Evolutionary conservation across 2,888 invertebrate genomes (phyloP).

Genomic region (Erebia epiphron): DNA sequence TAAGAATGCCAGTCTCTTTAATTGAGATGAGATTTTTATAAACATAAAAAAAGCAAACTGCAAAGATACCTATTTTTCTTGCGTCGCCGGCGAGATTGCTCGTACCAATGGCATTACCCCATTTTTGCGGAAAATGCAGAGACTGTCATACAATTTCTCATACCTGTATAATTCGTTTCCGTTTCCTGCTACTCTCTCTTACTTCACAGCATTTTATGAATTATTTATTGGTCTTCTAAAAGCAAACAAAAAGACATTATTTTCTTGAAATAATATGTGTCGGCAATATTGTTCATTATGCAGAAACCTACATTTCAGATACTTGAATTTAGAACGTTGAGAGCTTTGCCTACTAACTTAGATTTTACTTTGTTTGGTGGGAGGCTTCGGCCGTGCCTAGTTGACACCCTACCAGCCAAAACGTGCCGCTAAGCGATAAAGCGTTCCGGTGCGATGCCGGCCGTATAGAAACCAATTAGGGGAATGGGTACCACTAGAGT

Average conservation of each 20-base stretch:
- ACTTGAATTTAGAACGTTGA: not conserved
- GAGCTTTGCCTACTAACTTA: not conserved
- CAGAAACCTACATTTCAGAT: constrained; percentile 11
- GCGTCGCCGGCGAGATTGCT: not conserved
- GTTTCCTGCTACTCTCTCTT: constrained; percentile 39
- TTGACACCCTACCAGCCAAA: too few species aligned
- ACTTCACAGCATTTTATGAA: constrained; percentile 29
- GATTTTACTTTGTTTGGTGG: not conserved
- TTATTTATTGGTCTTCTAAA: constrained; percentile 34
- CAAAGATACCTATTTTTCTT: too few species aligned
- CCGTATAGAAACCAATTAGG: too few species aligned
- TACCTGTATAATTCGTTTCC: constrained; percentile 29
- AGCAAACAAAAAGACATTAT: constrained; percentile 28
- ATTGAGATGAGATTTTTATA: too few species aligned
- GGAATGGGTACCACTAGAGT: too few species aligned
- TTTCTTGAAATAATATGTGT: constrained; percentile 12
- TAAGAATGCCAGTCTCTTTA: too few species aligned
- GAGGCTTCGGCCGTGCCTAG: too few species aligned
- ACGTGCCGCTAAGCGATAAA: too few species aligned
- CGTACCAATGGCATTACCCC: not conserved
- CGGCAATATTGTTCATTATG: constrained; percentile 16
- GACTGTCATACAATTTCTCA: constrained; percentile 19
- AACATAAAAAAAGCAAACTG: too few species aligned
- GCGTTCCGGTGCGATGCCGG: too few species aligned
- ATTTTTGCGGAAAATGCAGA: constrained; percentile 11